Evolutionary conservation across 2,888 invertebrate genomes (phyloP).

Genomic region (Dascillus cervinus): DNA sequence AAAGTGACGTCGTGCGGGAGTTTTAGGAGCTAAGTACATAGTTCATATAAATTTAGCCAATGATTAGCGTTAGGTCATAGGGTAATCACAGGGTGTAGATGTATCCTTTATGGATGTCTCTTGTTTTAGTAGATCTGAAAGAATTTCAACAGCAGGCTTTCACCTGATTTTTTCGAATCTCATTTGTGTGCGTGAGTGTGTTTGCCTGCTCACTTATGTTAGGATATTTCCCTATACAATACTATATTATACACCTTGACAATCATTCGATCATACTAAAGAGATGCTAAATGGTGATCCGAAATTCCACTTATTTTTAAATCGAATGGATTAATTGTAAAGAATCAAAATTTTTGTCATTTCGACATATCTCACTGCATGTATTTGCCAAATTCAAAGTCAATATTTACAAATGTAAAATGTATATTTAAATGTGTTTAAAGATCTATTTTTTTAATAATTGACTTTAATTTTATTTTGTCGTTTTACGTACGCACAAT

Average conservation of each 20-base stretch:
- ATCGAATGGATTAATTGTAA: too few species aligned
- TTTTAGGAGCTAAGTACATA: constrained; percentile 21
- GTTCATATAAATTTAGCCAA: constrained; percentile 39
- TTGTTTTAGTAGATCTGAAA: constrained; percentile 20
- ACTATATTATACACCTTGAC: constrained; percentile 39
- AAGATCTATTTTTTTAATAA: constrained; percentile 41
- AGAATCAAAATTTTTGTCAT: constrained; percentile 20
- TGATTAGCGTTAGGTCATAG: constrained; percentile 39
- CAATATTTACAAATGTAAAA: constrained; percentile 50
- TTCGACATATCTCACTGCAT: neutral
- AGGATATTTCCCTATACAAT: constrained; percentile 20
- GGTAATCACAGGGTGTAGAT: constrained; percentile 44
- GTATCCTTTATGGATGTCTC: constrained; percentile 36
- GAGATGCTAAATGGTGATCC: constrained; percentile 19
- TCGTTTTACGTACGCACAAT: constrained; percentile 35
- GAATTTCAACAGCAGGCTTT: constrained; percentile 17
- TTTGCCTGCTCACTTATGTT: constrained; percentile 12
- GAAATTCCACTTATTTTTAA: too few species aligned
- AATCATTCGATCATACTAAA: constrained; percentile 36
- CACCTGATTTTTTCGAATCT: neutral
- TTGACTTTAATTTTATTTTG: constrained; percentile 23
- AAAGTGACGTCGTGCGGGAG: constrained; percentile 38
- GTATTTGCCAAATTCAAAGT: constrained; percentile 64
- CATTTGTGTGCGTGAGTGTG: constrained; percentile 1
- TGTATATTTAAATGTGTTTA: constrained; percentile 52